Evolutionary conservation across 2,113 vertebrate species (phyloP).

Genomic region (Apistogramma diplotaenia): DNA sequence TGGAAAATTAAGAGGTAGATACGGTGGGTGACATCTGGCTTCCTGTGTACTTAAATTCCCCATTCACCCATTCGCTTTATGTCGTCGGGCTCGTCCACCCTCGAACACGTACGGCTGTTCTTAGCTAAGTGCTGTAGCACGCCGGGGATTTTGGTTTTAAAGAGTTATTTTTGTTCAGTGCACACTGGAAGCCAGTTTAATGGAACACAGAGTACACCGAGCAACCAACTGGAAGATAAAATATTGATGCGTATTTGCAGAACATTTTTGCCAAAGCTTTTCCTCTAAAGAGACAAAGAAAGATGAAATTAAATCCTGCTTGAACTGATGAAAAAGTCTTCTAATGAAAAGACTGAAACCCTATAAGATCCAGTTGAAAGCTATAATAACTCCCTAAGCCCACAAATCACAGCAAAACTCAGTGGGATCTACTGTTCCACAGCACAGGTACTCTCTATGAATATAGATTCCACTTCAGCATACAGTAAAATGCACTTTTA

Average conservation of each 20-base stretch:
- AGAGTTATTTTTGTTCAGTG: not conserved
- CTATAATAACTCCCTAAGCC: not conserved
- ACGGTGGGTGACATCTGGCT: constrained; percentile 22
- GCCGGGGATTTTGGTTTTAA: not conserved
- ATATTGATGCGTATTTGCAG: not conserved
- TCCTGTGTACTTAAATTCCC: not conserved
- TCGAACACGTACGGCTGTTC: not conserved
- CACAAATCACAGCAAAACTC: constrained; percentile 6
- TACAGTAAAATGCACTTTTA: not conserved
- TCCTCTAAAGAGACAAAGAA: not conserved
- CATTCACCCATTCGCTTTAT: not conserved
- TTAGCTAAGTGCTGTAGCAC: not conserved
- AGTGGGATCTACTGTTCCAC: not conserved
- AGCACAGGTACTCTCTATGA: not conserved
- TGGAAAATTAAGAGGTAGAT: constrained; percentile 8
- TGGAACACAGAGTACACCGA: not conserved
- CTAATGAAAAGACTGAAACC: not conserved
- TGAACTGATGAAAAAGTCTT: not conserved
- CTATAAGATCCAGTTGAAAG: not conserved
- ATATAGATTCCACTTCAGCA: not conserved
- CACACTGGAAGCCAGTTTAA: not conserved
- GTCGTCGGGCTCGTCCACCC: not conserved
- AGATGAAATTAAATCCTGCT: constrained; percentile 5
- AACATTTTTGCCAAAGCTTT: not conserved
- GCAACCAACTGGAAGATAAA: not conserved